Base-by-base conservation (phyloP, 2,888 invertebrate species). In the Diarsia rubi region DNA sequence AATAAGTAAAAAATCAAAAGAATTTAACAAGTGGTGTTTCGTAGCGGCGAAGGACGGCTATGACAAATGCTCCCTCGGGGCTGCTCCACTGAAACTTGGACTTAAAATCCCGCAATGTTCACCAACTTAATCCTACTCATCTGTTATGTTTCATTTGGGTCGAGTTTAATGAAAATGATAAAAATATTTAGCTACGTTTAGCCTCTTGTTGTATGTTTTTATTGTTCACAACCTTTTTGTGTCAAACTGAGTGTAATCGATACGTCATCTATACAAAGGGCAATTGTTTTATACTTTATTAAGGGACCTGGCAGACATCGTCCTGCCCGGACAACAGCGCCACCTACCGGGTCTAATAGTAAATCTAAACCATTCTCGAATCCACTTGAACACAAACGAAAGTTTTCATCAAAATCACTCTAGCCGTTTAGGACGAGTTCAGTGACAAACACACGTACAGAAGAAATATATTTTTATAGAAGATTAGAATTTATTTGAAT, bases 51-150 rank as follows among this genome's bases (percentile, higher is more conserved):
- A 70, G 68, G 72, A 68, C 73, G 64, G 88, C 72, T 85, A 90
- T 92, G 92, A 93, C 91, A 92, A 93, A 93, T 89, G 90, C 85
- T 92, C 92, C 91, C 91, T 45, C 47, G 89, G 89, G 93, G 85
- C 81, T 87, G 87, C 80, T 91, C 78, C 85, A 70, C 79, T 81
- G 81, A 89, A 92, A 92, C 90, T 90, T 89, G 84, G 71, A 84
- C 89, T 79, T 84, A 84, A 89, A 91, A 89, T 84, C 88, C 88
- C 88, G 86, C 89, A 91, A 88, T 86, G 80, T 86, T 85, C 89
- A 82, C 85, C 88, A 85, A 92, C 88, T 93, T 91, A 90, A 89
- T 91, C 84, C 86, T 86, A 66, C 72, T 86, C 73, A 82, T 85
- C 88, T 87, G 89, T 91, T 91, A 92, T 88, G 90, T 92, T 92